A percentile compares a stretch with the other conserved stretches of the same genome.
Evolutionary conservation across 2,888 invertebrate genomes (phyloP).

Genomic region (Ganaspis brasiliensis): DNA sequence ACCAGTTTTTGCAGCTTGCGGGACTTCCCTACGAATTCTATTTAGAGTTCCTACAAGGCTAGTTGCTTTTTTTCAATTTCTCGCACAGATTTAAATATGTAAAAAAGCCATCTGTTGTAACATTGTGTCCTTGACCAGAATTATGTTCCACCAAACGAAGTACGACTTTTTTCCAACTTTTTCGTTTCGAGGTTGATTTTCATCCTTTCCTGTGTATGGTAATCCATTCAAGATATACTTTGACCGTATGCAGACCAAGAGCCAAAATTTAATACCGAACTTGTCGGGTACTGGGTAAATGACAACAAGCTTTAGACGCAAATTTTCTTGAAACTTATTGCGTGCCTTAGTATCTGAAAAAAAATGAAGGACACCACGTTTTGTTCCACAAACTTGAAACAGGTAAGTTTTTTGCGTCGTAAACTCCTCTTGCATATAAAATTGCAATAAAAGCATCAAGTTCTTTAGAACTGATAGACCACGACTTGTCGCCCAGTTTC

Average conservation of each 20-base stretch:
- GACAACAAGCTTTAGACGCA: conserved; percentile 66
- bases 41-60: conserved; percentile 49
- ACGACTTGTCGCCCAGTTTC: not conserved
- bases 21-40: conserved; percentile 44
- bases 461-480: not conserved
- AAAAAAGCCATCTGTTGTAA: conserved; percentile 52
- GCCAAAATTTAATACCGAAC: conserved; percentile 60
- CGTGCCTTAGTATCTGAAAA: conserved; percentile 53
- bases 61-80: conserved; percentile 36
- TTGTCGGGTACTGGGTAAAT: conserved; percentile 67
- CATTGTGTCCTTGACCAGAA: conserved; percentile 49
- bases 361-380: conserved; percentile 46
- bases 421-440: conserved; percentile 35
- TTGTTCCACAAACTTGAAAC: conserved; percentile 7
- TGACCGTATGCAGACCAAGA: conserved; percentile 50
- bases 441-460: conserved; percentile 31
- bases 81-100: conserved; percentile 47
- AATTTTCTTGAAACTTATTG: conserved; percentile 56
- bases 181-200: conserved; percentile 49
- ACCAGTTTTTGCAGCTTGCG: conserved; percentile 40
- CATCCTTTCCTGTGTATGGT: conserved; percentile 60
- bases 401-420: not conserved
- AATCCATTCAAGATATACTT: conserved; percentile 59
- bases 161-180: conserved; percentile 57
- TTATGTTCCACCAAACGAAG: conserved; percentile 58